These are phyloP conservation scores for Linnaemya tessellans DNA, from an alignment of 2,888 invertebrate genomes.

Conservation along the genomic window DNA sequence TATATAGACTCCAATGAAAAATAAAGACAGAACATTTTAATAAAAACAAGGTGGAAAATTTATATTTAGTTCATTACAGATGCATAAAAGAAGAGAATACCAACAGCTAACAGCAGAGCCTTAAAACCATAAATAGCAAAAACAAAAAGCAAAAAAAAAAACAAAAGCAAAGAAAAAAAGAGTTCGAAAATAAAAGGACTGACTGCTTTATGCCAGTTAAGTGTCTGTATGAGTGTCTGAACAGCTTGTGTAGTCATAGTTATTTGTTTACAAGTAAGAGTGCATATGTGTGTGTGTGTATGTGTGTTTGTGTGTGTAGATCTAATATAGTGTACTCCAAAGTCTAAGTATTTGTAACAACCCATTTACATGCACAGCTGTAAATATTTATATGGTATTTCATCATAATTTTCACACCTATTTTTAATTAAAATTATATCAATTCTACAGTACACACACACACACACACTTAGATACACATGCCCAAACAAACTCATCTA, in stretches of 20 bases:
- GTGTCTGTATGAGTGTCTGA: slow-evolving; percentile 41
- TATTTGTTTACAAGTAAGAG: neutral
- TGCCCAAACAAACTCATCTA: no score
- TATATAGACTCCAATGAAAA: slow-evolving; percentile 3
- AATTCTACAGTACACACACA: slow-evolving; percentile 19
- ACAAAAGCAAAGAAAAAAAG: no score
- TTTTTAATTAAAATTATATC: slow-evolving; percentile 69
- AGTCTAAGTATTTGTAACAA: neutral
- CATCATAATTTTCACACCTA: slow-evolving; percentile 61
- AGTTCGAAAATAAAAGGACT: neutral
- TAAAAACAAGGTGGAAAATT: slow-evolving; percentile 39
- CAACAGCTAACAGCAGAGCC: slow-evolving; percentile 1
- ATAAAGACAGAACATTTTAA: neutral
- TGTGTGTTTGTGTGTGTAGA: no score
- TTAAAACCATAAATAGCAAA: neutral
- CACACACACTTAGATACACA: neutral
- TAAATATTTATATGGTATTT: slow-evolving; percentile 3
- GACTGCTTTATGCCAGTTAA: neutral
- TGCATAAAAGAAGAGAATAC: slow-evolving; percentile 34
- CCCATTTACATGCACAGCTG: neutral
- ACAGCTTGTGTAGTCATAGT: neutral
- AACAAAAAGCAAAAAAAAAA: neutral
- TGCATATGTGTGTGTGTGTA: neutral
- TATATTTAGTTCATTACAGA: slow-evolving; percentile 53
- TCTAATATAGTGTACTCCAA: neutral